Conservation (phyloP, 30 jellyfish, hydroid and myxozoan genomes). For the Catostylus mosaicus region DNA sequence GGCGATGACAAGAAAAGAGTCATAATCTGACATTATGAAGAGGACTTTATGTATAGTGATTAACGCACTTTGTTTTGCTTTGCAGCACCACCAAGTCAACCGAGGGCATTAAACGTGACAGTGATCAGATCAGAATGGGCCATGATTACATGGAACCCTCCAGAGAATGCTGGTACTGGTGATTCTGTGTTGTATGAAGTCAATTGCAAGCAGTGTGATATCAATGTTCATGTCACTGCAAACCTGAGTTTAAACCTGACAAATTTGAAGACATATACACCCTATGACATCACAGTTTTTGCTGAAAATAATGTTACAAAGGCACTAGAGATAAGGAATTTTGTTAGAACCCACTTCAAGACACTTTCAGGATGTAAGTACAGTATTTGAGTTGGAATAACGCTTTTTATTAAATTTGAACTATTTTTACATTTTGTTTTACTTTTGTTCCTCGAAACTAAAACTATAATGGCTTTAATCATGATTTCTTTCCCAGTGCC, state of each 20-base stretch:
- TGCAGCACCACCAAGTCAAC: slow-evolving; percentile 51
- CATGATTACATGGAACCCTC: slow-evolving; percentile 18
- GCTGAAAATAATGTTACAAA: slow-evolving; percentile 24
- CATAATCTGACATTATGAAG: not conserved
- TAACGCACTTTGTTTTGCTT: not conserved
- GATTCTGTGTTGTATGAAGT: not conserved
- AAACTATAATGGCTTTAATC: not conserved
- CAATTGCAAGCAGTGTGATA: slow-evolving; percentile 1
- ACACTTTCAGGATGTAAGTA: slow-evolving; percentile 11
- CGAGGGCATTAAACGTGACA: slow-evolving; percentile 2
- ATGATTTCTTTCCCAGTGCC: not conserved
- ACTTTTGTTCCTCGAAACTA: not conserved
- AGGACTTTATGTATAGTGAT: not conserved
- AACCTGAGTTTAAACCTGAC: slow-evolving; percentile 7
- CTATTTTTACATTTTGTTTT: not conserved
- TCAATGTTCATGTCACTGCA: not conserved
- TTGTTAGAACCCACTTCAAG: not conserved
- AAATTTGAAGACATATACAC: not conserved
- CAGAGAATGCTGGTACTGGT: slow-evolving; percentile 36
- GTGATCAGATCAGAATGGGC: slow-evolving; percentile 26
- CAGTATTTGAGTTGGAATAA: not conserved
- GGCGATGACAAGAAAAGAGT: not conserved
- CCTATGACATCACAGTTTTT: slow-evolving; percentile 10
- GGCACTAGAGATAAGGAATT: not conserved
- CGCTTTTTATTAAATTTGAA: not conserved